Conservation (phyloP, 2,888 invertebrate species). For the Craniophora ligustri region DNA sequence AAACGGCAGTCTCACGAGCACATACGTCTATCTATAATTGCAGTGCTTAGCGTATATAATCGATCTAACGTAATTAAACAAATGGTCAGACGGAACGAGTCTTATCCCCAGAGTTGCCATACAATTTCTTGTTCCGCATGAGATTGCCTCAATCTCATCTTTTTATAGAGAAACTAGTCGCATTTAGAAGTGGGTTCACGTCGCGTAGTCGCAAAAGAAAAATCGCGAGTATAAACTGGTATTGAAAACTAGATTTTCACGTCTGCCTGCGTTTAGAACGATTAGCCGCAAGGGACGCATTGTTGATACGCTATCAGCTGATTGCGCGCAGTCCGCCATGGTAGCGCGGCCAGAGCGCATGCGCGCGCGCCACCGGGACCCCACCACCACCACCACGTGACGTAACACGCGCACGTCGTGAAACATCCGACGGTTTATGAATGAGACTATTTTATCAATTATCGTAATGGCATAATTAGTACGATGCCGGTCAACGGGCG, state of each 20-base stretch:
- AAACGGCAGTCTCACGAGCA: conserved; percentile 44
- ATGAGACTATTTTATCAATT: conserved; percentile 47
- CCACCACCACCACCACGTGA: conserved; percentile 53
- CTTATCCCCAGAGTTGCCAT: conserved; percentile 61
- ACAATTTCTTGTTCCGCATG: conserved; percentile 79
- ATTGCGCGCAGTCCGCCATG: conserved; percentile 84
- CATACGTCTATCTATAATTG: conserved; percentile 61
- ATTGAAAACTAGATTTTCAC: conserved; percentile 84
- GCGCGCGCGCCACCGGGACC: conserved; percentile 67
- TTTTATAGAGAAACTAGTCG: conserved; percentile 74
- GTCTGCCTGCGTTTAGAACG: conserved; percentile 80
- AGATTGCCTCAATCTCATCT: conserved; percentile 71
- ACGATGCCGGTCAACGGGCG: conserved; percentile 71
- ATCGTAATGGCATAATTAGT: conserved; percentile 56
- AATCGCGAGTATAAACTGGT: conserved; percentile 74
- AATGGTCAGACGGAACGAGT: conserved; percentile 65
- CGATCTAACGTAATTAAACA: conserved; percentile 78
- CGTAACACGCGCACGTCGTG: conserved; percentile 48
- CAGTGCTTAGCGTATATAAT: conserved; percentile 67
- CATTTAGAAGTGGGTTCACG: conserved; percentile 70
- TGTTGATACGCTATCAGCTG: conserved; percentile 88
- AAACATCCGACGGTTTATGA: conserved; percentile 39
- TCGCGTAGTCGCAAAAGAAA: conserved; percentile 65
- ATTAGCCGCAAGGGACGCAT: conserved; percentile 81
- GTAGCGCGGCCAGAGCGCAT: conserved; percentile 82